Evolutionary conservation across 2,888 invertebrate species (phyloP), one percentile per base, ranked within the genome.

Genomic region (Limnephilus rhombicus): DNA sequence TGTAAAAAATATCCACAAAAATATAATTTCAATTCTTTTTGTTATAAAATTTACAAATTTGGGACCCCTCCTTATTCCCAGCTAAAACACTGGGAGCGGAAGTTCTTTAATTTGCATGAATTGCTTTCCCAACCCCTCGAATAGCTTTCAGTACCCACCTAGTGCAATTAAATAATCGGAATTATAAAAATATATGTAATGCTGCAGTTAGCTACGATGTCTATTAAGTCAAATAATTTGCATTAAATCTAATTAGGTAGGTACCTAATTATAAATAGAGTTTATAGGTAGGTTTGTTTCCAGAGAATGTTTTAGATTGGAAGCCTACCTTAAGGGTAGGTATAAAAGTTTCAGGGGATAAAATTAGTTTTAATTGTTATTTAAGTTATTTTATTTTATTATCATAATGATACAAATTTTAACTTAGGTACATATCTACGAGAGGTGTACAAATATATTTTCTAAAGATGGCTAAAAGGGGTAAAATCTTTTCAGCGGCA

Each of bases 31-130:
- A 7, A 68, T 9, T 68, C 9, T 83, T 83, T 83, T 83, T 83
- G 83, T 37, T 83, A 34, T 24, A 9, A 24, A 37, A 34, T 37
- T 18, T 18, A 83, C 7, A 18, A 83, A 34, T 34, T 34, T 37
- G 37, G 37, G 5, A 83, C 83, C 83, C 83, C 83, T 83, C 83
- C 7, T 18, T 83, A 83, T 34, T 83, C 37, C 83, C 83, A n/a
- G 13, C 45, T 86, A 45, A 86, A 86, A 86, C 86, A 86, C 18
- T 86, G 45, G 68, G 15, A 89, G 82, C 90, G 90, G 90, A 90
- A 90, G 90, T 82, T n/a, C 41, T 82, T 80, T 82, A 90, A 90
- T 90, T 90, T 90, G 90, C 90, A 90, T 86, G 86, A 86, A 49
- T 90, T 89, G 90, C 80, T n/a, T 41, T 41, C 24, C 12, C 86